Conservation (phyloP, 2,888 invertebrate species). For the Diarsia dahlii region DNA sequence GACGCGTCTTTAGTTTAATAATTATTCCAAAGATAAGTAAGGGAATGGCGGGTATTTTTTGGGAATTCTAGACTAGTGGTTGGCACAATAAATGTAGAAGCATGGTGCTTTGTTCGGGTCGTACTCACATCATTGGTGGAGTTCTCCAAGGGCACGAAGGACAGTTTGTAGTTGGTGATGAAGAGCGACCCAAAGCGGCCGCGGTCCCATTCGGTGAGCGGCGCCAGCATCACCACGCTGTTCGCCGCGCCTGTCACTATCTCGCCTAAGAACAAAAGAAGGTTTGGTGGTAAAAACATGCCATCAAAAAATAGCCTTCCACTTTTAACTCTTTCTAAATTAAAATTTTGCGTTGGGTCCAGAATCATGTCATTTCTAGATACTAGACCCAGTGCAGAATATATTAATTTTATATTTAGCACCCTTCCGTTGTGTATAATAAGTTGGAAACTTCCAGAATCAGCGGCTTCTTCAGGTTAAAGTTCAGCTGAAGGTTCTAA, state of each 20-base stretch:
- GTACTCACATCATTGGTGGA: constrained; percentile 80
- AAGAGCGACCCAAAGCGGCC: constrained; percentile 96
- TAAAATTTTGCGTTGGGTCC: not conserved
- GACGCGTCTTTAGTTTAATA: not conserved
- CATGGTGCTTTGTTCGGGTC: not conserved
- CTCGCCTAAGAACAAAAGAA: constrained; percentile 92
- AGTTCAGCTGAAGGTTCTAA: not conserved
- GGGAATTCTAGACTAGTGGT: not conserved
- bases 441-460: not conserved
- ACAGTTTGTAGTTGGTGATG: constrained; percentile 98
- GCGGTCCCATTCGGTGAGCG: constrained; percentile 94
- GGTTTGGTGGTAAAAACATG: not conserved
- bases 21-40: not conserved
- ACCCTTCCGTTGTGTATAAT: not conserved
- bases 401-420: not conserved
- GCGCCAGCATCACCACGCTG: constrained; percentile 95
- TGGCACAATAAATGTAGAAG: not conserved
- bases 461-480: not conserved
- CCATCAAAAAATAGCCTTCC: not conserved
- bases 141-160: constrained; percentile 94
- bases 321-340: not conserved
- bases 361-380: not conserved
- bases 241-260: constrained; percentile 95
- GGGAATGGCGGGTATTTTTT: too few species aligned
- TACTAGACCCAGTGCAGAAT: not conserved